These are phyloP conservation scores for Drosophila meridionalis DNA, from an alignment of 2,888 invertebrate species.

Conservation along the genomic window DNA sequence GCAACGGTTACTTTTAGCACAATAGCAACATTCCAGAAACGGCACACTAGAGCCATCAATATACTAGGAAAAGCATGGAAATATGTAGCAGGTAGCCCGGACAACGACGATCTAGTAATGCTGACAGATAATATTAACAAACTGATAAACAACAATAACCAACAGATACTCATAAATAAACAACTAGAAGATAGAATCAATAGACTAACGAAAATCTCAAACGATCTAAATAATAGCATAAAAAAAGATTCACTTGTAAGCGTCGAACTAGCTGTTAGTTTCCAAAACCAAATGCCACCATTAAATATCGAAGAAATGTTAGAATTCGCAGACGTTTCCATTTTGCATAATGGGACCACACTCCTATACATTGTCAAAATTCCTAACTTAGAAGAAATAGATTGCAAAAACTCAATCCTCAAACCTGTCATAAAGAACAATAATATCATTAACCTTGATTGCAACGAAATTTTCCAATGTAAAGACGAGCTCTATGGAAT, in stretches of 20 bases:
- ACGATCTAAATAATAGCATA: background rate
- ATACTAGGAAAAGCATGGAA: background rate
- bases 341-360: background rate
- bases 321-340: constrained; percentile 1
- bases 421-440: background rate
- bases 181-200: background rate
- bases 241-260: background rate
- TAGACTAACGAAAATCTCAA: background rate
- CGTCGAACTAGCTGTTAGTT: background rate
- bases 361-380: background rate
- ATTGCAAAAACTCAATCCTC: background rate
- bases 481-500: background rate
- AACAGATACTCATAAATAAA: background rate
- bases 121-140: background rate
- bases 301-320: constrained; percentile 1
- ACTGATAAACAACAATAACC: background rate
- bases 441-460: background rate
- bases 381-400: constrained; percentile 1
- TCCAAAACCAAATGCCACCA: background rate
- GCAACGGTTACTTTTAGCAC: too few relatives aligned
- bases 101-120: background rate
- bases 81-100: background rate
- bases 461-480: background rate
- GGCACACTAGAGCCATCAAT: background rate
- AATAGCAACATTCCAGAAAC: too few relatives aligned